phyloP scores from a whole-genome alignment of 2,888 invertebrate species.

The Idaea aversata region DNA sequence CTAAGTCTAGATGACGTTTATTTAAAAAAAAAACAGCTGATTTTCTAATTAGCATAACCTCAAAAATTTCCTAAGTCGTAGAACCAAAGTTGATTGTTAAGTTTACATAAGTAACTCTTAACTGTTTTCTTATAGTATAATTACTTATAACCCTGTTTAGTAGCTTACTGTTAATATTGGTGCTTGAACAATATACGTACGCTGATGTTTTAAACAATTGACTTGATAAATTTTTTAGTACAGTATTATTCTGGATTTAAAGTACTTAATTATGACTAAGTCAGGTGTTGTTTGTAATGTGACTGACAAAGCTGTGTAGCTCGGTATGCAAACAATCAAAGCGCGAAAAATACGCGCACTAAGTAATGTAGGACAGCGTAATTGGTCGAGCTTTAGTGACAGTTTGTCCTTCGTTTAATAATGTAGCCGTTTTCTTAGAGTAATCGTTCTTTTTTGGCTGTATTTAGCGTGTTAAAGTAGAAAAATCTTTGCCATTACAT shows the following conservation, averaged over 20 bases:
- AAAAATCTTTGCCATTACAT: slow-evolving; percentile 75
- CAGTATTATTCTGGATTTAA: background rate
- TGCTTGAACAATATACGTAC: background rate
- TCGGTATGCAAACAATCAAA: too few species aligned
- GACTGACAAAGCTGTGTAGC: background rate
- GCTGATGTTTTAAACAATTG: background rate
- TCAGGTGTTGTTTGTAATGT: background rate
- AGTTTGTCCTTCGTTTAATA: slow-evolving; percentile 40
- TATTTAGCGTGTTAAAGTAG: slow-evolving; percentile 58
- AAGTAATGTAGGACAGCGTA: background rate
- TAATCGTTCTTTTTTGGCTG: slow-evolving; percentile 61
- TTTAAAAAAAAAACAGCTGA: too few species aligned
- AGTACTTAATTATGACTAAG: slow-evolving; percentile 1
- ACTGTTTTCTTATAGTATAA: too few species aligned
- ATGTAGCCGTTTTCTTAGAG: slow-evolving; percentile 31
- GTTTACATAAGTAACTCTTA: too few species aligned
- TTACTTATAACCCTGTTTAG: too few species aligned
- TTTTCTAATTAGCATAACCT: too few species aligned
- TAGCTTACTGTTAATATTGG: background rate
- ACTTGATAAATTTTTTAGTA: background rate
- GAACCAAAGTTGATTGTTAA: too few species aligned
- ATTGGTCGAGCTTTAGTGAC: slow-evolving; percentile 18
- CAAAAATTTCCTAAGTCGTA: too few species aligned
- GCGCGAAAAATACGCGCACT: background rate
- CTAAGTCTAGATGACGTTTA: too few species aligned